Evolutionary conservation across 2,113 vertebrate genomes (phyloP), one percentile per base, ranked within the genome.

Genomic region (Crypturellus undulatus): DNA sequence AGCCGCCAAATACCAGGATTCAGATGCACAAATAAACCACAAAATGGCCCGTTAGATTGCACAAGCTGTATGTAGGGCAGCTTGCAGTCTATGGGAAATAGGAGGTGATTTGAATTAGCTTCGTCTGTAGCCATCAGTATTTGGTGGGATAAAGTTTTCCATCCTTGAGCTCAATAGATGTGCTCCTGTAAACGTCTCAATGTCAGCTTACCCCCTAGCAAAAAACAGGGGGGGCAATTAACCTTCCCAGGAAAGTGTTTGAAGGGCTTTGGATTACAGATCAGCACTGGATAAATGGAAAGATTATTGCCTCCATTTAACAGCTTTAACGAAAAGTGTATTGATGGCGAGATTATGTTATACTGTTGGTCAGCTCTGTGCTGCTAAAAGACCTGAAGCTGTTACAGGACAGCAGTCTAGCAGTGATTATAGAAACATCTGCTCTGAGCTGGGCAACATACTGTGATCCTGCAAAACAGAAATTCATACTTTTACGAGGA

Each of bases 341-440:
- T 94, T 79, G 87, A 84, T 81, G 65, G 30, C 76, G 30, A 92
- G 90, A 92, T 91, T 91, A 52, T 64, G 1, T 91, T 85, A 96
- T 93, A 84, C 94, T 89, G 70, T 89, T 79, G 62, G 77, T 93
- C 42, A 77, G 96, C 84, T 30, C 71, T 72, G 21, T 88, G 76
- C 65, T 73, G 76, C 65, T 73, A 92, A 93, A 96, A 92, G 89
- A 95, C 84, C 56, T 87, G 91, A 97, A 94, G 84, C 77, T 0
- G 0, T 89, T 93, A 71, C 72, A 92, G 83, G 70, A 90, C 92
- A 91, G 89, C 42, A 89, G 78, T 76, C 70, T 87, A 95, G 93
- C 72, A 97, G 89, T 79, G 93, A 92, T 94, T 96, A 95, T 19
- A 94, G 73, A 87, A 96, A 96, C 92, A 89, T 97, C 90, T 96